phyloP scores from a whole-genome alignment of 2,888 invertebrate genomes.

The Rhynchonema sp. region DNA sequence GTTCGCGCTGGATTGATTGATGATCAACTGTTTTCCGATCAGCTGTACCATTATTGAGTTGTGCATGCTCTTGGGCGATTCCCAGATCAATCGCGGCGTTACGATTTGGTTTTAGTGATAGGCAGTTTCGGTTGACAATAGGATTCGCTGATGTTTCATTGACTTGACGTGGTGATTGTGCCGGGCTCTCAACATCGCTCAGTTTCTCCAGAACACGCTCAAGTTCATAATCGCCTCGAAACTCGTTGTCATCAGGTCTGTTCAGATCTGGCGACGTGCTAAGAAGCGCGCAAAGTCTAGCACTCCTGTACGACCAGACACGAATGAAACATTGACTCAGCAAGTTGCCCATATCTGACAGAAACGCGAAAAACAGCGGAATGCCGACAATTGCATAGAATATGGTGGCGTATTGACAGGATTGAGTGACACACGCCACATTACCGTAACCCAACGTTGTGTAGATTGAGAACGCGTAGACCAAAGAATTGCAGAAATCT shows the following conservation, averaged over 20 bases:
- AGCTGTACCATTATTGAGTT: too few relatives aligned
- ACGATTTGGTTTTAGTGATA: too few relatives aligned
- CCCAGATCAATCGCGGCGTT: neutral
- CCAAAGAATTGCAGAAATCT: constrained; percentile 17
- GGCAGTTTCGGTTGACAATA: too few relatives aligned
- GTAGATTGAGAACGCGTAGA: constrained; percentile 20
- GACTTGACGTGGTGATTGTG: too few relatives aligned
- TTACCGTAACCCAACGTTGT: constrained; percentile 22
- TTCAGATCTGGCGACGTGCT: too few relatives aligned
- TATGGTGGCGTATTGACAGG: constrained; percentile 15
- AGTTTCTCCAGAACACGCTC: neutral
- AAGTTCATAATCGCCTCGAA: too few relatives aligned
- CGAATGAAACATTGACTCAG: neutral
- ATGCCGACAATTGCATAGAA: constrained; percentile 17
- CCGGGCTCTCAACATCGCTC: too few relatives aligned
- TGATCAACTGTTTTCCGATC: too few relatives aligned
- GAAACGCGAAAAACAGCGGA: constrained; percentile 20
- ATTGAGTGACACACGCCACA: constrained; percentile 15
- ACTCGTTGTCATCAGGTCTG: too few relatives aligned
- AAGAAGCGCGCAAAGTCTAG: too few relatives aligned
- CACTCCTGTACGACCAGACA: neutral
- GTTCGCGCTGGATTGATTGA: neutral
- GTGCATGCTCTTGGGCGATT: neutral
- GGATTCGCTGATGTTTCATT: too few relatives aligned
- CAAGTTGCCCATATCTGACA: constrained; percentile 11